phyloP scores from a whole-genome alignment of 2,113 vertebrate species.

The Crotalus tigris region DNA sequence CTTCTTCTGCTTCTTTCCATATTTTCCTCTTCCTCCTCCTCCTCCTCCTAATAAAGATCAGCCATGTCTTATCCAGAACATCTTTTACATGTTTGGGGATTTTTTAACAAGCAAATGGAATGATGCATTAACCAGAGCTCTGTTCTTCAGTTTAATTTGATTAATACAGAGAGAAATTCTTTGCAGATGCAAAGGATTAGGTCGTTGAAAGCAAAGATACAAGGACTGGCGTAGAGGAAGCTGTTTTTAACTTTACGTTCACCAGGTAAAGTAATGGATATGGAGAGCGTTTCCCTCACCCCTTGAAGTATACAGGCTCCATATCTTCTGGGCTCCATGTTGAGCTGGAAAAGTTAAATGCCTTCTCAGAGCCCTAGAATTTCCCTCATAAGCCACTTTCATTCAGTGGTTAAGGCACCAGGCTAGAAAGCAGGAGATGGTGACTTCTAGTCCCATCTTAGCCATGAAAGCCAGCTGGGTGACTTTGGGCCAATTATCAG shows the following conservation, averaged over 20 bases:
- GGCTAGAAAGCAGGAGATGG: too few species aligned
- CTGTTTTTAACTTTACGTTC: neutral
- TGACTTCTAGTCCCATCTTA: neutral
- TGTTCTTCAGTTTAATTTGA: neutral
- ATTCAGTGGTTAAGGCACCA: too few species aligned
- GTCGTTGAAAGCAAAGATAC: neutral
- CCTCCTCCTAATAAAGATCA: neutral
- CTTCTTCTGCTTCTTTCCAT: neutral
- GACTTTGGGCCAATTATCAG: neutral
- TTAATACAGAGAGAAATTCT: conserved; percentile 19
- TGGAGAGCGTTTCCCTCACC: too few species aligned
- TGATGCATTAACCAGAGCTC: neutral
- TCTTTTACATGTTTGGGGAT: neutral
- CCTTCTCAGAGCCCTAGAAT: conserved; percentile 38
- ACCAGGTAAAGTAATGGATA: neutral
- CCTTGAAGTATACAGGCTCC: too few species aligned
- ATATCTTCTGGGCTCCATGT: conserved; percentile 5
- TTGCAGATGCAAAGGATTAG: conserved; percentile 28
- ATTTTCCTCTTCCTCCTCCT: neutral
- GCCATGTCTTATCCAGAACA: neutral
- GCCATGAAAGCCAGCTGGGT: neutral
- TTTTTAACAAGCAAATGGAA: neutral
- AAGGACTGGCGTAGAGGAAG: neutral
- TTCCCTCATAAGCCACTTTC: conserved; percentile 1
- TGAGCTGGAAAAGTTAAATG: neutral